Conservation (phyloP, 2,113 vertebrate species). For the Hemiscyllium ocellatum region DNA sequence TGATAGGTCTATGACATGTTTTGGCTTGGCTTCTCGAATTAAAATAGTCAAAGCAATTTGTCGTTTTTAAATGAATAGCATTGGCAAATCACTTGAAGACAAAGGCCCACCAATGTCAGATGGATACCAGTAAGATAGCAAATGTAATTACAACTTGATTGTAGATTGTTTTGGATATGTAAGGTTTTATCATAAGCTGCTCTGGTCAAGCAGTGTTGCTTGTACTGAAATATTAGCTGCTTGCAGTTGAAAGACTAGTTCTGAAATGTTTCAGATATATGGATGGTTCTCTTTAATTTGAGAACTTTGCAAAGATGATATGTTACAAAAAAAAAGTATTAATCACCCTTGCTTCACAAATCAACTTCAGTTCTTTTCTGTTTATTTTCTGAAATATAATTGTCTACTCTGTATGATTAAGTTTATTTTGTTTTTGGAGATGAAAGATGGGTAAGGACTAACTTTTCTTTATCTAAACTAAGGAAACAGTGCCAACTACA, state of each 20-base stretch:
- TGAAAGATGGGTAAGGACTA: not conserved
- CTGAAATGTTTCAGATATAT: not conserved
- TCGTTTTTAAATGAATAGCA: not conserved
- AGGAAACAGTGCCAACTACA: slow-evolving; percentile 60
- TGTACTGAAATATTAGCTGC: not conserved
- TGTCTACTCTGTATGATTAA: not conserved
- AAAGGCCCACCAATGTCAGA: not conserved
- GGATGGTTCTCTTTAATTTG: not conserved
- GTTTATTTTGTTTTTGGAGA: not conserved
- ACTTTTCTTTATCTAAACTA: not conserved
- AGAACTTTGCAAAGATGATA: not conserved
- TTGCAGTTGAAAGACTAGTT: not conserved
- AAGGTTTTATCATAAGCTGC: not conserved
- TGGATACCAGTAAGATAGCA: not conserved
- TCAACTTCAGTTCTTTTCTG: not conserved
- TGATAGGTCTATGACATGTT: not conserved
- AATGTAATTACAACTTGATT: not conserved
- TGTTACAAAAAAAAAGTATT: not conserved
- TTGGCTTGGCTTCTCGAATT: slow-evolving; percentile 20
- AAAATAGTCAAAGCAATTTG: slow-evolving; percentile 15
- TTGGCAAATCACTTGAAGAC: not conserved
- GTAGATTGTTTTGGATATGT: not conserved
- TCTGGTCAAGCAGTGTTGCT: not conserved
- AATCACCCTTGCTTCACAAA: not conserved
- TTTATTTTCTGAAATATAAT: not conserved